phyloP scores from a whole-genome alignment of 2,113 vertebrate species.

The Pelmatolapia mariae region DNA sequence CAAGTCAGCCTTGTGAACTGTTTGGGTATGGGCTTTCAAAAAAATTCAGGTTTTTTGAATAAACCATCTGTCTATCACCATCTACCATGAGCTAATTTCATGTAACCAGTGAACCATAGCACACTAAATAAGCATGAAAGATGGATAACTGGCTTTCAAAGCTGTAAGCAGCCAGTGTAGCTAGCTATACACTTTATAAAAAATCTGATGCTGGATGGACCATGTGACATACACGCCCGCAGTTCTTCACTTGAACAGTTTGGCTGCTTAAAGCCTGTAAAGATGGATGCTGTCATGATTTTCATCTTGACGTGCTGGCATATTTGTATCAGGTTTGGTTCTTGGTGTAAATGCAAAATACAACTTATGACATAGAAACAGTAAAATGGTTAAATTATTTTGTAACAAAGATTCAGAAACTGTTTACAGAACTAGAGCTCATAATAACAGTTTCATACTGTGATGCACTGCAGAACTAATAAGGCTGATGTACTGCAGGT shows the following conservation, averaged over 20 bases:
- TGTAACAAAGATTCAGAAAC: not conserved
- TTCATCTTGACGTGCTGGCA: not conserved
- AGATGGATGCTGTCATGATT: not conserved
- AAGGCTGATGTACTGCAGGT: not conserved
- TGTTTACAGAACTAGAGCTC: slow-evolving; percentile 3
- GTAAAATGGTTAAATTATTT: not conserved
- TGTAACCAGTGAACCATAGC: not conserved
- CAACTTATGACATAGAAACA: not conserved
- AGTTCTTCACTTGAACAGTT: not conserved
- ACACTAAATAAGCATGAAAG: not conserved
- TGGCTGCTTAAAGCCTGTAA: not conserved
- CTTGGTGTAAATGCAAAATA: not conserved
- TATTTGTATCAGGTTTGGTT: not conserved
- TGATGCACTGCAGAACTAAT: not conserved
- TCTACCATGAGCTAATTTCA: not conserved
- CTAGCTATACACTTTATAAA: not conserved
- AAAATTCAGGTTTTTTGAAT: not conserved
- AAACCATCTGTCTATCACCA: not conserved
- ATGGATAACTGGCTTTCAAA: not conserved
- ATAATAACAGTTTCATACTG: not conserved
- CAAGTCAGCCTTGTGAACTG: not conserved
- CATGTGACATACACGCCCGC: not conserved
- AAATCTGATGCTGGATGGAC: not conserved
- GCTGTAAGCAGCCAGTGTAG: not conserved
- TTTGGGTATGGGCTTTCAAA: not conserved